A percentile compares a stretch with the other conserved stretches of the same genome.
phyloP scores from a whole-genome alignment of 2,888 invertebrate species.

The Troilus luridus region DNA sequence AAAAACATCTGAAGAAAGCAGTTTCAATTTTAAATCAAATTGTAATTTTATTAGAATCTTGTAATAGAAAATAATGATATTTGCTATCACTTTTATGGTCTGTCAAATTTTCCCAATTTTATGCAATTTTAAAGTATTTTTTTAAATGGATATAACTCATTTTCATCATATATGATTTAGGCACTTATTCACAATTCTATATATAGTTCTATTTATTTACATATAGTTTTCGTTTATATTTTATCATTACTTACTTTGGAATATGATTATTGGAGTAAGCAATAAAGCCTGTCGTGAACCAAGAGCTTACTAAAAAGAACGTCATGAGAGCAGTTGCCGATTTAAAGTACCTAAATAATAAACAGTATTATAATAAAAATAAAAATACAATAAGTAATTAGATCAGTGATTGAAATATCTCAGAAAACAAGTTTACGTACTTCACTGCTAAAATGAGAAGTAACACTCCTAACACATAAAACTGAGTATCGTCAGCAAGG shows the following conservation, averaged over 20 bases:
- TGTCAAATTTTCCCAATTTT: too few relatives aligned
- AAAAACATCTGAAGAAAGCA: too few relatives aligned
- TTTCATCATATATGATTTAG: too few relatives aligned
- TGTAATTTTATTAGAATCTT: too few relatives aligned
- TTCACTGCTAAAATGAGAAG: conserved; percentile 84
- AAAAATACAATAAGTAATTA: neutral
- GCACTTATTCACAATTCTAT: too few relatives aligned
- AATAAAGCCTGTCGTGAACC: conserved; percentile 85
- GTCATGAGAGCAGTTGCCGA: conserved; percentile 78
- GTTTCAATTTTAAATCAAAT: too few relatives aligned
- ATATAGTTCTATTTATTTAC: too few relatives aligned
- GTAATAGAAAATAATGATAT: too few relatives aligned
- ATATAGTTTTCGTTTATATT: neutral
- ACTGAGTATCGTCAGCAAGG: conserved; percentile 88
- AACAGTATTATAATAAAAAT: neutral
- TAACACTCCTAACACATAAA: conserved; percentile 86
- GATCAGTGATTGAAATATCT: neutral
- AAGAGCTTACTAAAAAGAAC: conserved; percentile 81
- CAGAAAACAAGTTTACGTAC: conserved; percentile 67
- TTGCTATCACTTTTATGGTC: too few relatives aligned
- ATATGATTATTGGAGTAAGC: conserved; percentile 86
- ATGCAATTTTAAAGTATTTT: too few relatives aligned
- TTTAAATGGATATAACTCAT: too few relatives aligned
- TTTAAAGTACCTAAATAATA: conserved; percentile 79
- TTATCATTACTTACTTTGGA: conserved; percentile 70